Base-by-base conservation (phyloP, 2,113 vertebrate genomes). In the Callocephalon fimbriatum region DNA sequence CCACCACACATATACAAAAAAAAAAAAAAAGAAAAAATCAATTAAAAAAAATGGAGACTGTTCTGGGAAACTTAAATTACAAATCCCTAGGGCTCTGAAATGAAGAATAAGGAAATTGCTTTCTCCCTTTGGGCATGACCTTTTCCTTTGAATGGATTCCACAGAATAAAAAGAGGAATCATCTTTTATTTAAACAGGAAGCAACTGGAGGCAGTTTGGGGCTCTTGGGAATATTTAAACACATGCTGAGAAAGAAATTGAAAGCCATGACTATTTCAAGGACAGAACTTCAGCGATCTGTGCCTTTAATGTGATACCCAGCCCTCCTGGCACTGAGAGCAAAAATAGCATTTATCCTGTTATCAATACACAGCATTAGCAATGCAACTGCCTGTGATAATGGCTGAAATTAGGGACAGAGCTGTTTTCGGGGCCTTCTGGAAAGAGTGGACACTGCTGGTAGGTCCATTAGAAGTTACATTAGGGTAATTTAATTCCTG, bases 171-270 rank as follows among this genome's bases (percentile, higher is more conserved):
- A 97, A 94, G 92, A 96, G 95, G 96, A 96, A 96, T 97, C 95
- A 95, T 97, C 91, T 97, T 97, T 96, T 97, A 97, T 97, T 97
- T 97, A 97, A 97, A 97, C 97, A 98, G 96, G 97, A 98, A 97
- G 89, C 81, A 97, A 98, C 88, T 95, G 93, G 90, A 97, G 96
- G 95, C 93, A 94, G 93, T 93, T 91, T 93, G 67, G 37, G 79
- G 63, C 96, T 95, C 96, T 73, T 93, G 96, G 97, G 96, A 96
- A 94, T 96, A 96, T 96, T 98, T 96, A 97, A 98, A 97, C 93
- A 95, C 87, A 96, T 88, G 96, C 89, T 93, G 96, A 97, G 94
- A 96, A 92, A 94, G 96, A 95, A 96, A 97, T 92, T 96, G 96
- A 96, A 98, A 97, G 96, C 95, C 80, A 95, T 42, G 92, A 96